phyloP scores from a whole-genome alignment of 1,140 invertebrate species.

The Achroia grisella region DNA sequence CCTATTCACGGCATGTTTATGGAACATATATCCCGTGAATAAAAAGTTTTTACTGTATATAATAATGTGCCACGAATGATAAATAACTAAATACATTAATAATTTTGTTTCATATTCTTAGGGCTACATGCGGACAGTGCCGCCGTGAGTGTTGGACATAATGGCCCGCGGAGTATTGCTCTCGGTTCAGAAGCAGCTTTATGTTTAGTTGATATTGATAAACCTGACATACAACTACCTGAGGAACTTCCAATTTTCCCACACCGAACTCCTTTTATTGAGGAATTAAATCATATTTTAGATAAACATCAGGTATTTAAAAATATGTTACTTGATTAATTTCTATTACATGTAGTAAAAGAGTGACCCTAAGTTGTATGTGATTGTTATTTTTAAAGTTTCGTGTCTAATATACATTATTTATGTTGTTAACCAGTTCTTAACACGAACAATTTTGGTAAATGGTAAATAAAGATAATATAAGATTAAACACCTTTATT shows the following conservation, averaged over 20 bases:
- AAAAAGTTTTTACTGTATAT: too few relatives aligned
- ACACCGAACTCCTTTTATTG: constrained; percentile 87
- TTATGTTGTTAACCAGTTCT: too few relatives aligned
- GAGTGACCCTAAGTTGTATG: too few relatives aligned
- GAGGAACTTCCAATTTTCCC: constrained; percentile 97
- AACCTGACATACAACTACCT: constrained; percentile 91
- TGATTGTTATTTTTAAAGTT: too few relatives aligned
- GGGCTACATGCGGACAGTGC: constrained; percentile 72
- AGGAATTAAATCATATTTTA: constrained; percentile 88
- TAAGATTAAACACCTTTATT: too few relatives aligned
- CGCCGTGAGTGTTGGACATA: constrained; percentile 37
- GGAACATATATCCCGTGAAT: too few relatives aligned
- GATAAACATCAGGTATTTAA: constrained; percentile 75
- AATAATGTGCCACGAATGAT: too few relatives aligned
- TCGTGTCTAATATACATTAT: neutral
- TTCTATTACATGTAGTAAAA: too few relatives aligned
- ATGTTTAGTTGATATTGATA: constrained; percentile 97
- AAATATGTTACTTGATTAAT: neutral
- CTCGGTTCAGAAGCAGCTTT: constrained; percentile 86
- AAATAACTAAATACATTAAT: neutral
- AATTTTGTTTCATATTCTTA: constrained; percentile 43
- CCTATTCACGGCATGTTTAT: too few relatives aligned
- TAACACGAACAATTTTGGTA: too few relatives aligned
- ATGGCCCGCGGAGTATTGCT: constrained; percentile 53
- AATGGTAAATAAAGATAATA: too few relatives aligned